Evolutionary conservation across 2,888 invertebrate species (phyloP), one percentile per base, ranked within the genome.

Genomic region (Pandemis heparana): DNA sequence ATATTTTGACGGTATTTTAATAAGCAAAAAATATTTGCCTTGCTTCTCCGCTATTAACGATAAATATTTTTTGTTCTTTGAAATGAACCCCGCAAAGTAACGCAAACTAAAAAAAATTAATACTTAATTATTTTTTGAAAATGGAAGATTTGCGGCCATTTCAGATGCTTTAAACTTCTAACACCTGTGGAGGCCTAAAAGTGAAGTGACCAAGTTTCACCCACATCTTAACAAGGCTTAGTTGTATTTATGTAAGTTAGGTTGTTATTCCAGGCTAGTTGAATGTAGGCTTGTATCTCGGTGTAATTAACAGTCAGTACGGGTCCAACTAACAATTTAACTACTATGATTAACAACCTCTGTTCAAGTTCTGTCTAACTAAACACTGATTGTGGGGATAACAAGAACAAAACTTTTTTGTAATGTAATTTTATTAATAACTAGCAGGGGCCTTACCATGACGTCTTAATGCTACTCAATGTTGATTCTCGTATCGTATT

Each of bases 291-390:
- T 67, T 67, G 66, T 69, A 61, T 61, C 39, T 46, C 23, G 18
- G 48, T 39, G 18, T 62, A 61, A 69, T 69, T 69, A 69, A 48
- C 69, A 48, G 32, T 18, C 14, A 32, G 56, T 23, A 60, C 32
- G 14, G 60, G 69, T 39, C 61, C 39, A 61, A 51, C 69, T 61
- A 61, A 62, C 69, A 48, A 61, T 61, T 61, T 61, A 61, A 61
- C 61, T 62, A 51, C 51, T 69, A 61, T 69, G 61, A 69, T 61
- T 69, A 69, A 62, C 48, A 18, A 51, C 48, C 51, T 43, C 1
- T 38, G 61, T 23, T 56, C 56, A 56, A 56, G 56, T 56, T 56
- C 10, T 56, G 23, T 56, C 56, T 14, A 23, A 7, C 23, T 9
- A 23, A 10, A 51, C 51, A 46, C 10, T 51, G 16, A 51, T 51